Evolutionary conservation across 2,797 vertebrate species (phyloP).

Genomic region (Cichlasoma orientale): DNA sequence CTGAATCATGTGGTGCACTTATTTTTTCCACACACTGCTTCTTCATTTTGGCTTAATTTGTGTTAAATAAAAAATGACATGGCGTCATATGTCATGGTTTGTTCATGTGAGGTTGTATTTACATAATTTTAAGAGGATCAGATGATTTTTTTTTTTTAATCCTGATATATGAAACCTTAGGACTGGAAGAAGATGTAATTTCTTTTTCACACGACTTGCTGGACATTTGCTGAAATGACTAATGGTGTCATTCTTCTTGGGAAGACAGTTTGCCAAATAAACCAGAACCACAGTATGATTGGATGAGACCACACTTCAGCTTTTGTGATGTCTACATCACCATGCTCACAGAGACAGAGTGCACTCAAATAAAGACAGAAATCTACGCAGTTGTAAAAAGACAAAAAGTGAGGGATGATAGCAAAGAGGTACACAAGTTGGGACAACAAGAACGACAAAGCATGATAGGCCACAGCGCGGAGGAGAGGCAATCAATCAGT

Average conservation of each 20-base stretch:
- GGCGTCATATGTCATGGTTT: too few relatives aligned
- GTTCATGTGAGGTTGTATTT: too few relatives aligned
- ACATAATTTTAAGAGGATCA: not conserved
- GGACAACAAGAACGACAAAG: slow-evolving; percentile 51
- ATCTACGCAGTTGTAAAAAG: slow-evolving; percentile 4
- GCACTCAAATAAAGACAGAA: slow-evolving; percentile 13
- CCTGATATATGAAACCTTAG: not conserved
- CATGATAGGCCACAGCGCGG: slow-evolving; percentile 49
- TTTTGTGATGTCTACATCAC: slow-evolving; percentile 9
- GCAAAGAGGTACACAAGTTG: slow-evolving; percentile 13
- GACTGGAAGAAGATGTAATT: not conserved
- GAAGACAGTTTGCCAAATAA: not conserved
- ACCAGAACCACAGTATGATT: not conserved
- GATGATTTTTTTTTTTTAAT: not conserved
- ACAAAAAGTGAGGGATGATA: slow-evolving; percentile 5
- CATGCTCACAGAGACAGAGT: not conserved
- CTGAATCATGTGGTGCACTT: not conserved
- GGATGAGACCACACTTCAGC: not conserved
- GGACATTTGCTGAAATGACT: not conserved
- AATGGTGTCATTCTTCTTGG: not conserved
- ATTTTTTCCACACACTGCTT: not conserved
- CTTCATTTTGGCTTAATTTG: not conserved
- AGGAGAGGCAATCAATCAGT: slow-evolving; percentile 77
- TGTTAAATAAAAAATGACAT: too few relatives aligned
- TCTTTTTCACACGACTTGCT: not conserved